Percentiles rank a stretch among this genome's conserved stretches.
These are phyloP conservation scores for Pionites leucogaster DNA, from an alignment of 2,113 vertebrate genomes.

Conservation along the genomic window DNA sequence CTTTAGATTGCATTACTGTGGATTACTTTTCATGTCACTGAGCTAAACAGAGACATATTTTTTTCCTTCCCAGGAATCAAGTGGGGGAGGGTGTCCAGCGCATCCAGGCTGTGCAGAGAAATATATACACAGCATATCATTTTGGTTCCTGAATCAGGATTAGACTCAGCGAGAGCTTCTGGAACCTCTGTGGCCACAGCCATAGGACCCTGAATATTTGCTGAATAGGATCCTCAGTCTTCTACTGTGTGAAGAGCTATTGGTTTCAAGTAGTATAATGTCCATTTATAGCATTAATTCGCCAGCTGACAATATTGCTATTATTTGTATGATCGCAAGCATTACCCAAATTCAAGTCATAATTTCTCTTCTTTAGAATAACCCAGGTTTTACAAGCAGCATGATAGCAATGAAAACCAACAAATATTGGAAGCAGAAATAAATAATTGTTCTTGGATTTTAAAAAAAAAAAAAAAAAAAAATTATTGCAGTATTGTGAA, in stretches of 20 bases:
- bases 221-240: conserved; percentile 66
- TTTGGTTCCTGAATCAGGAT: conserved; percentile 72
- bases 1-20: conserved; percentile 49
- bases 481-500: not conserved
- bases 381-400: conserved; percentile 38
- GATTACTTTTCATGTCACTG: conserved; percentile 15
- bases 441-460: conserved; percentile 7
- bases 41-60: conserved; percentile 41
- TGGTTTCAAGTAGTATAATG: conserved; percentile 27
- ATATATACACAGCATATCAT: conserved; percentile 68
- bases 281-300: conserved; percentile 29
- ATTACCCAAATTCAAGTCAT: conserved; percentile 12
- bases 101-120: conserved; percentile 61
- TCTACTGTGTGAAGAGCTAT: conserved; percentile 63
- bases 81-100: conserved; percentile 55
- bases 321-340: conserved; percentile 23
- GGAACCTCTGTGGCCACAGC: conserved; percentile 61
- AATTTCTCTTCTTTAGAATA: conserved; percentile 3
- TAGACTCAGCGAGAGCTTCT: conserved; percentile 59
- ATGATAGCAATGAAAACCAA: not conserved
- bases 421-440: not conserved
- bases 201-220: conserved; percentile 64
- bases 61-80: conserved; percentile 62
- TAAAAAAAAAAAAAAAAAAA: not conserved
- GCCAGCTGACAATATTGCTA: conserved; percentile 19